A percentile compares a stretch with the other conserved stretches of the same genome.
phyloP scores from a whole-genome alignment of 2,888 invertebrate genomes.

The Trachelus troglodyta region DNA sequence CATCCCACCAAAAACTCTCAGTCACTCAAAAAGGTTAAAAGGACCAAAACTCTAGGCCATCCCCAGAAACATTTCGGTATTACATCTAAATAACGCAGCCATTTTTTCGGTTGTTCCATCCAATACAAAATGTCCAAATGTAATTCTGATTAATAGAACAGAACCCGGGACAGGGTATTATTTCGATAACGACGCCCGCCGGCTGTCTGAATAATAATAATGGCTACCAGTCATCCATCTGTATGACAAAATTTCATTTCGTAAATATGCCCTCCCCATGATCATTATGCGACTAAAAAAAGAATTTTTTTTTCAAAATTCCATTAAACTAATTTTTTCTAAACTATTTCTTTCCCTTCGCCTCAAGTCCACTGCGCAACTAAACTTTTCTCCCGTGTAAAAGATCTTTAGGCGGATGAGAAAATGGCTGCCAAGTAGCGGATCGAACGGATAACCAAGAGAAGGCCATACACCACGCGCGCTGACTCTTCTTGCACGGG shows the following conservation, averaged over 20 bases:
- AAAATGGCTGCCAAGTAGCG: slow-evolving; percentile 4
- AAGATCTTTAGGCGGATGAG: not conserved
- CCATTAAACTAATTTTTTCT: not conserved
- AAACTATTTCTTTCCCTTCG: not conserved
- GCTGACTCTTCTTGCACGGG: slow-evolving; percentile 46
- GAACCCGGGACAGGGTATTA: slow-evolving; percentile 27
- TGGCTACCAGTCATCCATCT: not conserved
- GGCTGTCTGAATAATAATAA: slow-evolving; percentile 32
- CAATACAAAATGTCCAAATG: not conserved
- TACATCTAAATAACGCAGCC: not conserved
- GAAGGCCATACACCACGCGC: slow-evolving; percentile 46
- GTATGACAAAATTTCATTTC: slow-evolving; percentile 17
- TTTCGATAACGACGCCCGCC: slow-evolving; percentile 35
- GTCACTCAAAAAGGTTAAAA: not conserved
- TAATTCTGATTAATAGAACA: slow-evolving; percentile 1
- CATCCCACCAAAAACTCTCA: not conserved
- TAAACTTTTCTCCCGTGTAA: not conserved
- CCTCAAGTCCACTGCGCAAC: not conserved
- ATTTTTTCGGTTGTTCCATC: not conserved
- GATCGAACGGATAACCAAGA: not conserved
- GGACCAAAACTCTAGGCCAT: too few species aligned
- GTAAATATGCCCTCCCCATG: not conserved
- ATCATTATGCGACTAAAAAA: not conserved
- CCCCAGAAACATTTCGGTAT: not conserved
- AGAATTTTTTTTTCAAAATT: not conserved